These are phyloP conservation scores for Calosoma granatense DNA, from an alignment of 1,140 invertebrate species.

Conservation along the genomic window DNA sequence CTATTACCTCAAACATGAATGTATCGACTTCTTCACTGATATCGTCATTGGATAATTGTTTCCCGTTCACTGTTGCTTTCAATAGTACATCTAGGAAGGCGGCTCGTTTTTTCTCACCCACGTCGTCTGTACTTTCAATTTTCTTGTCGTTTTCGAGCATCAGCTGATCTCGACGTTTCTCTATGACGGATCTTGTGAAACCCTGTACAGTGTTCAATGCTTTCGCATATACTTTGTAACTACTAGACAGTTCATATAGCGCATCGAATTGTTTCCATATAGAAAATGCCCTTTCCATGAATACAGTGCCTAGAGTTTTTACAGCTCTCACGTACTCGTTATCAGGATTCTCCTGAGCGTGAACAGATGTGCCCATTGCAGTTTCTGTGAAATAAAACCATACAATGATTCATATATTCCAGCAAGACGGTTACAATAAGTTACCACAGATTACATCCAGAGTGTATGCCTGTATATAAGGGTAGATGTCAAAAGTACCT, in stretches of 20 bases:
- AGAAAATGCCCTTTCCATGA: neutral
- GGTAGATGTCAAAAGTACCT: conserved; percentile 48
- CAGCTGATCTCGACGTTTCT: conserved; percentile 30
- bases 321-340: conserved; percentile 63
- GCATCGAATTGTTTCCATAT: neutral
- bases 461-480: conserved; percentile 49
- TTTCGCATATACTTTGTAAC: neutral
- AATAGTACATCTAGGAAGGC: conserved; percentile 71
- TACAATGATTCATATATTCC: too few species aligned
- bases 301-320: conserved; percentile 24
- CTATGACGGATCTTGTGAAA: conserved; percentile 52
- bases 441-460: neutral
- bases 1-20: conserved; percentile 68
- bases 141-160: conserved; percentile 4
- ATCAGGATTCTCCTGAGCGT: conserved; percentile 55
- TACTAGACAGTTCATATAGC: neutral
- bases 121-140: neutral
- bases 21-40: conserved; percentile 65
- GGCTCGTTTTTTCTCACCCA: conserved; percentile 45
- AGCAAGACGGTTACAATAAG: too few species aligned
- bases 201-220: conserved; percentile 42
- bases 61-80: conserved; percentile 44
- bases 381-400: conserved; percentile 48
- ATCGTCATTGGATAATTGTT: conserved; percentile 47
- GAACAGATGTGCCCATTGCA: conserved; percentile 67